Conservation (phyloP, 2,888 invertebrate species). For the Invenusta paracnida region DNA sequence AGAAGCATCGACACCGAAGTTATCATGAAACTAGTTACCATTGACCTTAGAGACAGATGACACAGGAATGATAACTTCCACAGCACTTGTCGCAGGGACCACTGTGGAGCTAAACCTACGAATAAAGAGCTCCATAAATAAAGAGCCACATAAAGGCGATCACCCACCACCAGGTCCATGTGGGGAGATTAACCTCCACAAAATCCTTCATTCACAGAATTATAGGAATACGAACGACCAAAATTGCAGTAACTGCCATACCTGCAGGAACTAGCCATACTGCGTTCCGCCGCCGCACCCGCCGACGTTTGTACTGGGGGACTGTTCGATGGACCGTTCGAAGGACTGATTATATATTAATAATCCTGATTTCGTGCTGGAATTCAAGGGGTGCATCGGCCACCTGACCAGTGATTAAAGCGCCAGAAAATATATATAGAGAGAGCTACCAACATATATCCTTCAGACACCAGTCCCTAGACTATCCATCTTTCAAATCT, state of each 20-base stretch:
- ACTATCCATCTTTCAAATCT: too few relatives aligned
- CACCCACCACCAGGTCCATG: background rate
- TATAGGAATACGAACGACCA: too few relatives aligned
- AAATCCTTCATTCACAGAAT: too few relatives aligned
- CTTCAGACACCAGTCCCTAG: too few relatives aligned
- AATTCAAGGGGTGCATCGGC: background rate
- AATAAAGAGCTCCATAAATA: background rate
- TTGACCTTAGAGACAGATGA: background rate
- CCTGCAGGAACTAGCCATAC: too few relatives aligned
- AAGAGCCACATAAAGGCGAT: background rate
- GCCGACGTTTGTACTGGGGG: too few relatives aligned
- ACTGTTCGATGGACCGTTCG: background rate
- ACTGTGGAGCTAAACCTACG: background rate
- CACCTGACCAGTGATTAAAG: background rate
- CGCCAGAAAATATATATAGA: constrained; percentile 1
- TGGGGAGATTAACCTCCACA: background rate
- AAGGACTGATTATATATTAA: background rate
- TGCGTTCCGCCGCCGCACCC: too few relatives aligned
- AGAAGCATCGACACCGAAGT: background rate
- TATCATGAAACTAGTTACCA: background rate
- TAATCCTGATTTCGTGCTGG: too few relatives aligned
- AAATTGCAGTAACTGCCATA: too few relatives aligned
- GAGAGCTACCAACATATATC: too few relatives aligned
- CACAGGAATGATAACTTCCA: background rate
- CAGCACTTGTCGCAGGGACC: background rate